Percentiles rank a stretch among this genome's conserved stretches.
phyloP scores from a whole-genome alignment of 1,140 invertebrate genomes.

The Pogonognathellus flavescens region DNA sequence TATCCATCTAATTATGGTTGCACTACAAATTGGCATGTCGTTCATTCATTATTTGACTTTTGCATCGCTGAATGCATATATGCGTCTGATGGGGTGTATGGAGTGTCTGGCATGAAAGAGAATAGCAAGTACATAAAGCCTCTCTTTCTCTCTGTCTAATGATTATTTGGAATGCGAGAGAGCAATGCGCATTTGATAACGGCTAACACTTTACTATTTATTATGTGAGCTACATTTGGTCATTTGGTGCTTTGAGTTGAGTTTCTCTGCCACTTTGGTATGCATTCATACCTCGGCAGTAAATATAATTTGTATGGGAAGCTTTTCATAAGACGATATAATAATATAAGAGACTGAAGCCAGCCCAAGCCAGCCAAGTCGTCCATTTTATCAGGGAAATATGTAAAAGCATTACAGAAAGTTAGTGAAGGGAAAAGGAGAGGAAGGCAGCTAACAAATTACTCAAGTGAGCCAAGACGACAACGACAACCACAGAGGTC shows the following conservation, averaged over 20 bases:
- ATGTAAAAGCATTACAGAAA: constrained; percentile 6
- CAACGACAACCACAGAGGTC: constrained; percentile 38
- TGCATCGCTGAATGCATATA: no score
- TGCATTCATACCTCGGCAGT: not conserved
- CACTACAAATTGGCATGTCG: no score
- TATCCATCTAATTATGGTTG: no score
- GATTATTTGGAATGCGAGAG: not conserved
- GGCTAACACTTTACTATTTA: not conserved
- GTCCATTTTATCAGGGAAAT: not conserved
- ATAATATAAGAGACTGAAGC: not conserved
- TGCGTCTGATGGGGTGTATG: no score
- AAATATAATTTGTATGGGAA: not conserved
- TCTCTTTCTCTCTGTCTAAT: not conserved
- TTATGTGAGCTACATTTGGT: constrained; percentile 6
- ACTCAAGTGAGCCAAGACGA: constrained; percentile 44
- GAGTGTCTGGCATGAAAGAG: no score
- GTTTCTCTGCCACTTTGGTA: not conserved
- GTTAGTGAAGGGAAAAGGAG: constrained; percentile 22
- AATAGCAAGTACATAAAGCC: no score
- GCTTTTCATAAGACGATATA: not conserved
- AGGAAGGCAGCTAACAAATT: constrained; percentile 35
- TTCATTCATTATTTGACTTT: no score
- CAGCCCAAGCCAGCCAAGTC: not conserved
- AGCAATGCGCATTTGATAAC: constrained; percentile 1
- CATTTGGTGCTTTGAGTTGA: constrained; percentile 22